Evolutionary conservation across 2,797 vertebrate genomes (phyloP).

Genomic region (Fratercula arctica): DNA sequence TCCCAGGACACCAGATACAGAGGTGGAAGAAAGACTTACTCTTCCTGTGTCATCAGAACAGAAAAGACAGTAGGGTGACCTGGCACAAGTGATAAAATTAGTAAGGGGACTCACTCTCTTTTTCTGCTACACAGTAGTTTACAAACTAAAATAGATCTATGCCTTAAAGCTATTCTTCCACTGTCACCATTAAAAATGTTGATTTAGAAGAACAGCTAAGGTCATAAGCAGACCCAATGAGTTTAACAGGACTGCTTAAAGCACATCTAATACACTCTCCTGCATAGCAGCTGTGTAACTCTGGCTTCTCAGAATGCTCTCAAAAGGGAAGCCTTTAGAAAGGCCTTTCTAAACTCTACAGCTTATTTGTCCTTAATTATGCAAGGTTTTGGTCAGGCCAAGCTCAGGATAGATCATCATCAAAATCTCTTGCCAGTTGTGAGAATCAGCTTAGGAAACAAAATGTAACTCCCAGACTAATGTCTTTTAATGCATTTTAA

Average conservation of each 20-base stretch:
- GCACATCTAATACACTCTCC: background rate
- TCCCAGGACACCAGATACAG: background rate
- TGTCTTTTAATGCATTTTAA: background rate
- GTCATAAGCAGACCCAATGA: background rate
- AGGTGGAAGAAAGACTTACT: background rate
- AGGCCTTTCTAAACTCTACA: background rate
- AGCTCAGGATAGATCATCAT: background rate
- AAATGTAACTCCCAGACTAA: background rate
- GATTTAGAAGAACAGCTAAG: background rate
- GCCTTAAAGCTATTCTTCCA: background rate
- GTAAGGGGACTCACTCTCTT: background rate
- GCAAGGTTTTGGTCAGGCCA: background rate
- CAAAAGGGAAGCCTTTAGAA: background rate
- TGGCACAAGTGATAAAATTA: background rate
- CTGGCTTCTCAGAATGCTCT: background rate
- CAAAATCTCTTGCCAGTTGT: background rate
- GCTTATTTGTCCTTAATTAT: background rate
- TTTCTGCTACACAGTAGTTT: background rate
- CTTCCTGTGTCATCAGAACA: constrained; percentile 24
- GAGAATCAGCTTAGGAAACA: background rate
- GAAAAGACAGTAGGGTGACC: background rate
- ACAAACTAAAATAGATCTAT: background rate
- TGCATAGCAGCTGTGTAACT: background rate
- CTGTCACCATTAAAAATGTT: background rate
- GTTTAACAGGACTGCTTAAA: background rate